A percentile compares a stretch with the other conserved stretches of the same genome.
Conservation (phyloP, 1,140 invertebrate genomes). For the Oppia nitens region DNA sequence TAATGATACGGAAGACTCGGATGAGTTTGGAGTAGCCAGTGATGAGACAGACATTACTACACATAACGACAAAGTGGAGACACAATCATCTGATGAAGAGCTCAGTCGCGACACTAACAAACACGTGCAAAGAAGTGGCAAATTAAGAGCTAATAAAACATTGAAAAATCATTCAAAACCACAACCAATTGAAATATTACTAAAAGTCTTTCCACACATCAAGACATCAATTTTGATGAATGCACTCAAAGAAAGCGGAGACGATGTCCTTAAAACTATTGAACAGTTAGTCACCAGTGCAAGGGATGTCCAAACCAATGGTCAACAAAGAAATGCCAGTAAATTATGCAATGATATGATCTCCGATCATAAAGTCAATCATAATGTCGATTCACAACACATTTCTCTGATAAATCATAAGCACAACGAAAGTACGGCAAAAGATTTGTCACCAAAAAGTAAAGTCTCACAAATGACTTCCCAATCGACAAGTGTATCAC, state of each 20-base stretch:
- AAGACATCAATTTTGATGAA: neutral
- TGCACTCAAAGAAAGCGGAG: neutral
- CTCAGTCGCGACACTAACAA: neutral
- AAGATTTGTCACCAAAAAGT: neutral
- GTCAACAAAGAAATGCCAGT: neutral
- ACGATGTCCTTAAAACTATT: constrained; percentile 9
- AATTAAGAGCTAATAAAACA: neutral
- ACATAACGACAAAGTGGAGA: neutral
- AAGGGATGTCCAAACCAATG: neutral
- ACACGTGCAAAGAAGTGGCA: neutral
- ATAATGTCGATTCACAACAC: neutral
- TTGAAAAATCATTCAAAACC: neutral
- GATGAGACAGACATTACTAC: neutral
- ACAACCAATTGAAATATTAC: neutral
- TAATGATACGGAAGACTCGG: neutral
- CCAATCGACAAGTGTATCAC: neutral
- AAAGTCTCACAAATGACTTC: neutral
- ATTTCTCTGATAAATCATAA: neutral
- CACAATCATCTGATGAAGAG: neutral
- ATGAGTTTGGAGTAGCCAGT: neutral
- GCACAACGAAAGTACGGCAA: neutral
- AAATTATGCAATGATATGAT: neutral
- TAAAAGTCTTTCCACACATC: constrained; percentile 10
- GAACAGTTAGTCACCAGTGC: neutral
- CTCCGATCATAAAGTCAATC: neutral